phyloP scores from a whole-genome alignment of 2,797 vertebrate species.

The Oryzias sinensis region DNA sequence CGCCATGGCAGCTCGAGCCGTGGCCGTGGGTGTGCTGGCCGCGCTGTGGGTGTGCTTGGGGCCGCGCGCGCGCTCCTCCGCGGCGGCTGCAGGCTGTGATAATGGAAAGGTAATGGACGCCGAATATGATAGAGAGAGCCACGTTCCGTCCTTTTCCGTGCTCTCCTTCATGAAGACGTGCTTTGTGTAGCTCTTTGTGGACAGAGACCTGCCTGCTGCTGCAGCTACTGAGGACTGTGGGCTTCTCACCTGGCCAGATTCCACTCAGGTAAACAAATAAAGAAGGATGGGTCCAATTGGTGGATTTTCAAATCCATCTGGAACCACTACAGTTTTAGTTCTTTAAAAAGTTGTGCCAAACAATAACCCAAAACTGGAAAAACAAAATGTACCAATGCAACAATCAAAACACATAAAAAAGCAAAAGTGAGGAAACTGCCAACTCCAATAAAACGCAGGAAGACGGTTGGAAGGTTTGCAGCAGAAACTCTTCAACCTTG shows the following conservation, averaged over 20 bases:
- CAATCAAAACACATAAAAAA: too few species aligned
- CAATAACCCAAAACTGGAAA: too few species aligned
- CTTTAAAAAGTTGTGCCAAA: too few species aligned
- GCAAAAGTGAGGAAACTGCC: too few species aligned
- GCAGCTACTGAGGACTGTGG: slow-evolving; percentile 44
- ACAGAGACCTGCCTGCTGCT: slow-evolving; percentile 59
- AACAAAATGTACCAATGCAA: too few species aligned
- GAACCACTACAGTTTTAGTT: too few species aligned
- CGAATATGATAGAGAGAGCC: background rate
- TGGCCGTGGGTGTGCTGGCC: slow-evolving; percentile 36
- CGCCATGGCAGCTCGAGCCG: slow-evolving; percentile 37
- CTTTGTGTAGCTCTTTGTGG: slow-evolving; percentile 53
- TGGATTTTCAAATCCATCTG: background rate
- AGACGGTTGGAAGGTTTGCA: too few species aligned
- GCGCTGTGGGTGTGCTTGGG: slow-evolving; percentile 52
- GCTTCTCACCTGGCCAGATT: slow-evolving; percentile 30
- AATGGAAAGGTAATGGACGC: slow-evolving; percentile 63
- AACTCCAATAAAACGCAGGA: too few species aligned
- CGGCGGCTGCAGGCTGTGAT: slow-evolving; percentile 58
- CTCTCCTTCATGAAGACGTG: slow-evolving; percentile 3
- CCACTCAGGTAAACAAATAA: slow-evolving; percentile 61
- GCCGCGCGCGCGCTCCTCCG: slow-evolving; percentile 11
- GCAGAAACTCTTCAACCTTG: too few species aligned
- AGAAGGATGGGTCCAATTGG: background rate
- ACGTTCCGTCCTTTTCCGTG: too few species aligned